Evolutionary conservation across 2,113 vertebrate genomes (phyloP).

Genomic region (Oreochromis spilurus): DNA sequence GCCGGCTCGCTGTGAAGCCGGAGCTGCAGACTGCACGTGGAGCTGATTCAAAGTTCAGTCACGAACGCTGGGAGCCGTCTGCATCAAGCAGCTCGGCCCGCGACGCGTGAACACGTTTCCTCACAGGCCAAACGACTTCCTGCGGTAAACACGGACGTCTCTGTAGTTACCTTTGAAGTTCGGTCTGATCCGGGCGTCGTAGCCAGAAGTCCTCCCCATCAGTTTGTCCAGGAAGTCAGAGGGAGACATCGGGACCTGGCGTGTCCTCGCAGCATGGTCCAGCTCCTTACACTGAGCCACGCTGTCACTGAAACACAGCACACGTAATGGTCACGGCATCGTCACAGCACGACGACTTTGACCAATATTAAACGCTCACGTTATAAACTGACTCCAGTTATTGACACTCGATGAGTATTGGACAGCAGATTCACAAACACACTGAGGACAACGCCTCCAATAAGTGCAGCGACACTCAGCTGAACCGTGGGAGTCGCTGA

Average conservation of each 20-base stretch:
- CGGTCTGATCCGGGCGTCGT: constrained; percentile 94
- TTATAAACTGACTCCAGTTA: not conserved
- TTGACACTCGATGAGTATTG: not conserved
- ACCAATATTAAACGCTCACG: not conserved
- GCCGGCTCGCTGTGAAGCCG: not conserved
- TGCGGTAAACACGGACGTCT: accelerated
- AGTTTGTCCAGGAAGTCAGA: constrained; percentile 97
- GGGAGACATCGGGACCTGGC: constrained; percentile 85
- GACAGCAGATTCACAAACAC: not conserved
- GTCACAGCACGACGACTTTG: not conserved
- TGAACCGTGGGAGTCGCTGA: accelerated
- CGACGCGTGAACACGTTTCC: accelerated
- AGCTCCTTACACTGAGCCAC: constrained; percentile 87
- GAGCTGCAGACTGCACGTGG: not conserved
- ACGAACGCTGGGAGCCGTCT: not conserved
- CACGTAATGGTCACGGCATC: not conserved
- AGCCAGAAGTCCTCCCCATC: constrained; percentile 96
- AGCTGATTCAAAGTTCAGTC: not conserved
- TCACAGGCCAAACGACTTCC: not conserved
- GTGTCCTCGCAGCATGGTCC: constrained; percentile 78
- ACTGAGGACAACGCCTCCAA: not conserved
- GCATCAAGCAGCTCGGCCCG: not conserved
- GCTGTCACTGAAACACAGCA: constrained; percentile 66
- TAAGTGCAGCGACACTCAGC: not conserved
- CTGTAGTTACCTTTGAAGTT: constrained; percentile 91